phyloP scores from a whole-genome alignment of 2,888 invertebrate species.

The Dascillus cervinus region DNA sequence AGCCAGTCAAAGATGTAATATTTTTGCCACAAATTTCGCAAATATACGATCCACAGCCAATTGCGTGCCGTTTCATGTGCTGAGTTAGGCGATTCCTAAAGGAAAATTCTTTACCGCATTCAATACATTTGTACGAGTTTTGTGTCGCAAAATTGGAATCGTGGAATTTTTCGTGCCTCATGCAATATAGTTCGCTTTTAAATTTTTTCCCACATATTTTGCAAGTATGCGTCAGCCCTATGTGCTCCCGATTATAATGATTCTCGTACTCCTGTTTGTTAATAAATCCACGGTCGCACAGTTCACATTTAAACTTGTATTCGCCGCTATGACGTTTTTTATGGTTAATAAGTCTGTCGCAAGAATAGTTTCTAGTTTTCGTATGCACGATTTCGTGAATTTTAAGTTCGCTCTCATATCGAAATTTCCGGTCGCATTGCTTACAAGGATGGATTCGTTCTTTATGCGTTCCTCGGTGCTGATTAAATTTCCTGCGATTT shows the following conservation, averaged over 20 bases:
- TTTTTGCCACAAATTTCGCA: conserved; percentile 12
- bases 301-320: not conserved
- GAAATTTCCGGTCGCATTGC: too few relatives aligned
- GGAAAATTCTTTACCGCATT: conserved; percentile 16
- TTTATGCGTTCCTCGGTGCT: too few relatives aligned
- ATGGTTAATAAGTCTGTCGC: too few relatives aligned
- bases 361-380: too few relatives aligned
- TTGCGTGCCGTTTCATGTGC: conserved; percentile 16
- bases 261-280: conserved; percentile 32
- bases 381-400: too few relatives aligned
- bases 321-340: conserved; percentile 2
- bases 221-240: conserved; percentile 39
- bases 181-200: not conserved
- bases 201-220: conserved; percentile 10
- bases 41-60: conserved; percentile 8
- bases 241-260: conserved; percentile 43
- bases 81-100: conserved; percentile 11
- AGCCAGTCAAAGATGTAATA: not conserved
- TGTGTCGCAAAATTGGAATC: not conserved
- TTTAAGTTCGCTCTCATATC: too few relatives aligned
- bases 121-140: conserved; percentile 30
- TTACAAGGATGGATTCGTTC: too few relatives aligned
- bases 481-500: too few relatives aligned
- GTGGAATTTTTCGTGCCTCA: conserved; percentile 1
- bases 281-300: conserved; percentile 23